Conservation (phyloP, 2,797 vertebrate genomes). For the Carapus acus region DNA sequence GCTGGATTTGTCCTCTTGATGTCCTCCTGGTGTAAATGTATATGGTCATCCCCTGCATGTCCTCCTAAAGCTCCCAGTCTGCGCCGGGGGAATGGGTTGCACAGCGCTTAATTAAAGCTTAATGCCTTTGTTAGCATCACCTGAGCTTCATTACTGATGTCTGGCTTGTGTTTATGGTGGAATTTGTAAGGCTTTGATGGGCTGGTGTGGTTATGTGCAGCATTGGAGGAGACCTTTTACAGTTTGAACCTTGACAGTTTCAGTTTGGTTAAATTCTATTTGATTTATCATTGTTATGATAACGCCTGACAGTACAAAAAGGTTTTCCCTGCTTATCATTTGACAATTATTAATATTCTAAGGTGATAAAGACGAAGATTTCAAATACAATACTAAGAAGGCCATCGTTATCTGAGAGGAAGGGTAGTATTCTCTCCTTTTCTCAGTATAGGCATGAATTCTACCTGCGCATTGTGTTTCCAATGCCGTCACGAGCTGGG, state of each 20-base stretch:
- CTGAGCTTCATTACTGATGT: conserved; percentile 23
- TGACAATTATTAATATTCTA: neutral
- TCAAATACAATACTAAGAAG: conserved; percentile 9
- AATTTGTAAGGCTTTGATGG: conserved; percentile 15
- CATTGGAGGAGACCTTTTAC: conserved; percentile 11
- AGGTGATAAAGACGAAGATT: conserved; percentile 29
- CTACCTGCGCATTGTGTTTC: too few species aligned
- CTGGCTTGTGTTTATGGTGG: conserved; percentile 23
- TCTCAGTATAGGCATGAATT: conserved; percentile 20
- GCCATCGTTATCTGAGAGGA: conserved; percentile 28
- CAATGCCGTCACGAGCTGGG: too few species aligned
- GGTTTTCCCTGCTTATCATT: neutral
- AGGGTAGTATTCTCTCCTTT: conserved; percentile 29
- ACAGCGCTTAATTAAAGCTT: conserved; percentile 43
- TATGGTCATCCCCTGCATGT: neutral
- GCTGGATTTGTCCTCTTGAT: conserved; percentile 18
- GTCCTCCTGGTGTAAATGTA: conserved; percentile 3
- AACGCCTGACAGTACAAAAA: neutral
- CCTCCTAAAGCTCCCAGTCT: conserved; percentile 26
- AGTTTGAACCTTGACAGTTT: too few species aligned
- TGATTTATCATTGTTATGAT: conserved; percentile 2
- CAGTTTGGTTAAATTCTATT: conserved; percentile 13
- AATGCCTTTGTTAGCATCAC: conserved; percentile 35
- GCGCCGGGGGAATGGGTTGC: conserved; percentile 41
- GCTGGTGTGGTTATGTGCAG: conserved; percentile 2